These are phyloP conservation scores for Pseudochirops cupreus DNA, from an alignment of 2,797 vertebrate genomes.

Conservation along the genomic window DNA sequence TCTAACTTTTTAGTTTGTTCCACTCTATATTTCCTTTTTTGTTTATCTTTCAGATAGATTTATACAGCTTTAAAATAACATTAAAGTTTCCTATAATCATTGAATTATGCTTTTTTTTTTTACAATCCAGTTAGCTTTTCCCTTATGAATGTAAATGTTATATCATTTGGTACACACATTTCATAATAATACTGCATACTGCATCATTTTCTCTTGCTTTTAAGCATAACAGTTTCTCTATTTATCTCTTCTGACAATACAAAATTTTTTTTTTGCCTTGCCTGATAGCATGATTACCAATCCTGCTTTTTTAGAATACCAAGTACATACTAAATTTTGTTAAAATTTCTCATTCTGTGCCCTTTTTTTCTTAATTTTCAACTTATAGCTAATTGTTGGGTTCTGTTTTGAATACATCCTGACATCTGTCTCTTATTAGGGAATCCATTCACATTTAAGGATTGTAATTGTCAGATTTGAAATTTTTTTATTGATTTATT, in stretches of 20 bases:
- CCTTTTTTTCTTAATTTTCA: not conserved
- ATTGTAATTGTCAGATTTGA: not conserved
- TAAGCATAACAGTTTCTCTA: not conserved
- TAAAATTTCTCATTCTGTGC: not conserved
- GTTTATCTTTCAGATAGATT: not conserved
- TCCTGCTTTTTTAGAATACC: not conserved
- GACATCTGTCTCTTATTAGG: not conserved
- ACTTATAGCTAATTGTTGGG: not conserved
- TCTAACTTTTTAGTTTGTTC: not conserved
- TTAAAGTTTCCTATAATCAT: not conserved
- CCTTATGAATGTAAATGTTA: not conserved
- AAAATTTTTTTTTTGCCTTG: not conserved
- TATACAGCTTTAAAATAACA: not conserved
- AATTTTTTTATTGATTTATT: not conserved
- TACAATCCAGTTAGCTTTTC: not conserved
- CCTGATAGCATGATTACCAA: not conserved
- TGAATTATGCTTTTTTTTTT: not conserved
- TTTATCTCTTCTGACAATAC: not conserved
- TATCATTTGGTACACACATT: not conserved
- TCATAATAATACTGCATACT: not conserved
- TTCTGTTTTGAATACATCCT: not conserved
- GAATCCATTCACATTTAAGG: not conserved
- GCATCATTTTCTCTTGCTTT: not conserved
- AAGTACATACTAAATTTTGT: not conserved
- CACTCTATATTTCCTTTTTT: not conserved